phyloP scores from a whole-genome alignment of 2,888 invertebrate genomes.

The Hydriomena furcata region DNA sequence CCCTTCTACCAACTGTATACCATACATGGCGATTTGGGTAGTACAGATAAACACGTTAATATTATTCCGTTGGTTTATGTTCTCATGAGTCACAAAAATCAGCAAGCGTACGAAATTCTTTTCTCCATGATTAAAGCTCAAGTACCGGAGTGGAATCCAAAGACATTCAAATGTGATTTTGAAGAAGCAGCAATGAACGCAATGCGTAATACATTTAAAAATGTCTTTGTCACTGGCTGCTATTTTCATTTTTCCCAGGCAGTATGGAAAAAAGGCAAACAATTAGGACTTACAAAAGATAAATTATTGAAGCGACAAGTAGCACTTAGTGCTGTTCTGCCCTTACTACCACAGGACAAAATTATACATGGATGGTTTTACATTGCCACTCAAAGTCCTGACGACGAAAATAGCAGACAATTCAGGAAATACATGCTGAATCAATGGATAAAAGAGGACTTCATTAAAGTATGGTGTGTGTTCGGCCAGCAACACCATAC shows the following conservation, averaged over 20 bases:
- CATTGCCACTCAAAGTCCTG: conserved; percentile 7
- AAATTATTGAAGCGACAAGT: conserved; percentile 6
- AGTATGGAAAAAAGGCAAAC: conserved; percentile 14
- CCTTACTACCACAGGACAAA: conserved; percentile 4
- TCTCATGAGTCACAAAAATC: no score
- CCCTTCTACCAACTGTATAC: no score
- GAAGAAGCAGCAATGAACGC: no score
- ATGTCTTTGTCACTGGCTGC: conserved; percentile 8
- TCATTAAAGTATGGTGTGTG: conserved; percentile 13
- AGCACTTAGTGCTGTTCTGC: conserved; percentile 13
- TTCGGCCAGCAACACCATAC: conserved; percentile 8
- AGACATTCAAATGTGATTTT: no score
- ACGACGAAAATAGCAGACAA: conserved; percentile 8
- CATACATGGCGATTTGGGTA: no score
- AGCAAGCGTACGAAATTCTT: no score
- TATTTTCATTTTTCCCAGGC: conserved; percentile 19
- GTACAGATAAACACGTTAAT: no score
- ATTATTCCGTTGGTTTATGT: no score
- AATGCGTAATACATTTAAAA: not conserved
- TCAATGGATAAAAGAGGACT: conserved; percentile 7
- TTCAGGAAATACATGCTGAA: conserved; percentile 12
- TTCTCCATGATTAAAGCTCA: no score
- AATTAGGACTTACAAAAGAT: conserved; percentile 9
- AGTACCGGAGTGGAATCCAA: no score
- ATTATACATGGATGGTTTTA: conserved; percentile 4